Conservation (phyloP, 2,888 invertebrate genomes). For the Caenorhabditis sp. region DNA sequence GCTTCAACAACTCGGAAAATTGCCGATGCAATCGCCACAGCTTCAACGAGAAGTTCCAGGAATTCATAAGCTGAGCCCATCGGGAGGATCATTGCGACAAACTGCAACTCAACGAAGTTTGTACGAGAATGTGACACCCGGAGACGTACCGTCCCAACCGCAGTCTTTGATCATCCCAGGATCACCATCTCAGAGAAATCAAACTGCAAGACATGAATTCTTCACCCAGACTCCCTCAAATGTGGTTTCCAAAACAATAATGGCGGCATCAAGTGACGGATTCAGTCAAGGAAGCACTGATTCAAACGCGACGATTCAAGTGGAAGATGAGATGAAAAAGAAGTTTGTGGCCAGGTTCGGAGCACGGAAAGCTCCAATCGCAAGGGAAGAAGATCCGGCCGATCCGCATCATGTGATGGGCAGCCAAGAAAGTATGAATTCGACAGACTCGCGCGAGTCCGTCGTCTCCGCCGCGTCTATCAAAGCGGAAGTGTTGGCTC, state of each 20-base stretch:
- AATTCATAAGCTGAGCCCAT: slow-evolving; percentile 37
- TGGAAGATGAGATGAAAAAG: slow-evolving; percentile 67
- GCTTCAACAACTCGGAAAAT: slow-evolving; percentile 40
- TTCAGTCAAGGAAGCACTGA: slow-evolving; percentile 39
- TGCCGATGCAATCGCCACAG: slow-evolving; percentile 34
- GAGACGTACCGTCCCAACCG: slow-evolving; percentile 34
- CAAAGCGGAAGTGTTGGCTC: slow-evolving; percentile 70
- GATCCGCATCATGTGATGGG: slow-evolving; percentile 62
- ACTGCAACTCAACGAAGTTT: slow-evolving; percentile 51
- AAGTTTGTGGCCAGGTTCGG: slow-evolving; percentile 68
- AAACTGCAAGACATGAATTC: slow-evolving; percentile 42
- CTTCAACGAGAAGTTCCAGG: slow-evolving; percentile 25
- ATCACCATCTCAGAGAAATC: slow-evolving; percentile 28
- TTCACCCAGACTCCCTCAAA: slow-evolving; percentile 54
- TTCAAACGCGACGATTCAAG: slow-evolving; percentile 36
- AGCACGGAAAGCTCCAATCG: slow-evolving; percentile 67
- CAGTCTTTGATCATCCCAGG: slow-evolving; percentile 33
- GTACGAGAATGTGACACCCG: slow-evolving; percentile 49
- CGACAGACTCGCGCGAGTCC: slow-evolving; percentile 70
- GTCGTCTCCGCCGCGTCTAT: slow-evolving; percentile 72
- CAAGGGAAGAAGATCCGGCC: slow-evolving; percentile 65
- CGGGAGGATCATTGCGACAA: slow-evolving; percentile 33
- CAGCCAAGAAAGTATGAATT: slow-evolving; percentile 62
- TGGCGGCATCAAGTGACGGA: slow-evolving; percentile 44
- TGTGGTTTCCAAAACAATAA: slow-evolving; percentile 43